Conservation (phyloP, 2,113 vertebrate species). For the Ginglymostoma cirratum region DNA sequence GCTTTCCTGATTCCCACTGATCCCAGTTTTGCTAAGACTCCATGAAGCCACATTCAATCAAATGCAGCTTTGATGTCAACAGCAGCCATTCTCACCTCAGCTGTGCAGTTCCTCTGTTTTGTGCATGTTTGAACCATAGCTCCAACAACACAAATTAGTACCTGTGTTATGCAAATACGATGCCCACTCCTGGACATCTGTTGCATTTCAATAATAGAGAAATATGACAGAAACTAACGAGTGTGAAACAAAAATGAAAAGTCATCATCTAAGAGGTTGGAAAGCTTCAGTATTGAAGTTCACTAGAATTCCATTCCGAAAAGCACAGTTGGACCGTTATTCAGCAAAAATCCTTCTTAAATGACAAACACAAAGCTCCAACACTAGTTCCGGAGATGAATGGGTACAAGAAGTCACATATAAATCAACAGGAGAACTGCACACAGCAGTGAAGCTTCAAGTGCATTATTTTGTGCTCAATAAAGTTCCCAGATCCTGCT, state of each 20-base stretch:
- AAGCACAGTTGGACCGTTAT: background rate
- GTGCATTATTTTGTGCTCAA: background rate
- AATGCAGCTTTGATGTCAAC: no score
- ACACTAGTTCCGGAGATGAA: background rate
- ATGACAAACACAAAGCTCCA: background rate
- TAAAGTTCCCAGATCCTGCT: background rate
- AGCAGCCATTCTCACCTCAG: no score
- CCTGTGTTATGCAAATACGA: background rate
- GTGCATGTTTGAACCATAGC: no score
- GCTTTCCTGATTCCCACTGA: no score
- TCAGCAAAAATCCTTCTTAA: background rate
- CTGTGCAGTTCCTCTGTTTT: no score
- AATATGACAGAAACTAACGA: background rate
- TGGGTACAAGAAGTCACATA: background rate
- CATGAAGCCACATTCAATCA: no score
- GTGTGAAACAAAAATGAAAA: background rate
- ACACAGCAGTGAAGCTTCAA: background rate
- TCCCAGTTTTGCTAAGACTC: no score
- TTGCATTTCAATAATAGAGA: background rate
- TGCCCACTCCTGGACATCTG: background rate
- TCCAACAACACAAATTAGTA: background rate
- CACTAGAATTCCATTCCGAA: background rate
- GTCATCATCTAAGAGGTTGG: background rate
- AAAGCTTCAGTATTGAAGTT: background rate
- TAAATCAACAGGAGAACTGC: background rate